Conservation (phyloP, 2,888 invertebrate genomes). For the Penaeus monodon region DNA sequence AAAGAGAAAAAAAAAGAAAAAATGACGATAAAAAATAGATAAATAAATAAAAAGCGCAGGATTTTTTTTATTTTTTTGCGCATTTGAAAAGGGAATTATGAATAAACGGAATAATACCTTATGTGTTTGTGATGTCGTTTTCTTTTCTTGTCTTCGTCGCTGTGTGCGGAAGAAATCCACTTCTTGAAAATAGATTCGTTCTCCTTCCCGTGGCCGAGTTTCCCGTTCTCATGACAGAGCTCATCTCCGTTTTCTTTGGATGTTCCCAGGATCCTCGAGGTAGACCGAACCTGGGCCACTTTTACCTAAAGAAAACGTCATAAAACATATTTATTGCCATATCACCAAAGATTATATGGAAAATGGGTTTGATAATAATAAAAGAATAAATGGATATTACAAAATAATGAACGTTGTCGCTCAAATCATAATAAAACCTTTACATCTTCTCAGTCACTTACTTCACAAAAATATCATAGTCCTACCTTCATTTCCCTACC, state of each 20-base stretch:
- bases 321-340: no score
- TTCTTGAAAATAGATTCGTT: slow-evolving; percentile 56
- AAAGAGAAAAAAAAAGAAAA: not conserved
- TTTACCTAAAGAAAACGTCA: slow-evolving; percentile 47
- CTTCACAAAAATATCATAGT: no score
- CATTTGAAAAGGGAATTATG: not conserved
- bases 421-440: no score
- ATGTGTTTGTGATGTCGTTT: slow-evolving; percentile 51
- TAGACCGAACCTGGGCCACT: slow-evolving; percentile 62
- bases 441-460: no score
- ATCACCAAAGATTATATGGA: not conserved
- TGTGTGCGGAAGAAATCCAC: slow-evolving; percentile 38
- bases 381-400: not conserved
- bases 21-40: not conserved
- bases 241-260: slow-evolving; percentile 54
- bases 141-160: slow-evolving; percentile 54
- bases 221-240: slow-evolving; percentile 8
- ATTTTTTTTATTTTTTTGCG: not conserved
- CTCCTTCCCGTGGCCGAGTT: slow-evolving; percentile 39
- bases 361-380: slow-evolving; percentile 1
- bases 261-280: slow-evolving; percentile 47
- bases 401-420: no score
- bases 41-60: no score
- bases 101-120: slow-evolving; percentile 22
- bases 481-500: no score